Base-by-base conservation (phyloP, 2,888 invertebrate genomes). In the Drosophila putrida region DNA sequence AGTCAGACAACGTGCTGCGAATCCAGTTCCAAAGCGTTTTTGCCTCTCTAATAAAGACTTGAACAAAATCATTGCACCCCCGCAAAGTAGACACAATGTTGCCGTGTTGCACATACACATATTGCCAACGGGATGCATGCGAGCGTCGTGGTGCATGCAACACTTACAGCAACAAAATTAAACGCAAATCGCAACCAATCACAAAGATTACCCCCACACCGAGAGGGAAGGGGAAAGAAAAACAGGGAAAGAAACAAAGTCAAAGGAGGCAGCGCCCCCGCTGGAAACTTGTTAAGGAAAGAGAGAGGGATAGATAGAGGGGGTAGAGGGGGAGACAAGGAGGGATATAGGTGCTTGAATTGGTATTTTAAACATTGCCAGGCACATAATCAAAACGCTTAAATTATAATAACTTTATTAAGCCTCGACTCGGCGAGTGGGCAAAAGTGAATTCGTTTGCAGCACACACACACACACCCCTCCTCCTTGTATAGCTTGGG, bases 401-500 rank as follows among this genome's bases (percentile, higher is more conserved):
- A 90, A 90, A 90, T 91, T 91, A 90, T 90, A 90, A 90, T 90
- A 91, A 90, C 90, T 90, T 91, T 90, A 90, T 90, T 90, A 90
- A 88, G 90, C 60, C 87, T 67, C 79, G 55, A 75, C 82, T 71
- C 55, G 60, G 71, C 63, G 78, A 78, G 71, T 79, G 68, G 71
- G 82, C 82, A 80, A 79, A 82, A 78, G 68, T 78, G 80, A 78
- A 77, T 80, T 80, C 61, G 59, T 58, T 65, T 58, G 66, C 69
- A 66, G 59, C 69, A 60, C 51, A 66, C 41, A 50, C 47, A 59
- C 13, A 53, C 36, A 69, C 63, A 60, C 60, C 78, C 35, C 64
- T 55, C 4, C 51, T 57, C 25, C 60, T 46, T 33, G 54, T 39
- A 70, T 59, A 67, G 76, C 57, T 60, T 31, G 41, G 57, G 71